Base-by-base conservation (phyloP, 1,140 invertebrate genomes). In the Lineus longissimus region DNA sequence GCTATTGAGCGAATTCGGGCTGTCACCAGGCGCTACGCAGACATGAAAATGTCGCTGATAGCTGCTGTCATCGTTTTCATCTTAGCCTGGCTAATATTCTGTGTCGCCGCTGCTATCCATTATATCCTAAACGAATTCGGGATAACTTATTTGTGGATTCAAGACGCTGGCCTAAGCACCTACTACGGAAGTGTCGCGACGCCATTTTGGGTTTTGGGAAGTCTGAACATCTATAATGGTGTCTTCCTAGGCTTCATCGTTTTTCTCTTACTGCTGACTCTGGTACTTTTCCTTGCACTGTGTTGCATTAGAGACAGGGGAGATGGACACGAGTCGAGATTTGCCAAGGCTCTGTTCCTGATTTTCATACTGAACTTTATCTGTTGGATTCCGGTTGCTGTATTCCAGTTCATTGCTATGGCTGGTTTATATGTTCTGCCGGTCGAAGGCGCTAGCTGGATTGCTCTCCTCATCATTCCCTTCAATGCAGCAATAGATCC, bases 1-100 rank as follows among this genome's bases (percentile, higher is more conserved):
- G 72, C 75, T 7, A 19, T 73, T 7, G 75, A 77, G 29, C 58
- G 75, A 19, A 63, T 69, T 25, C 45, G 76, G 4, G 59, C 59
- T 1, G 63, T 77, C 11, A 64, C 33, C 33, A 36, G 15, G 15
- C 33, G 33, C 15, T 36, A 63, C 13, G 41, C 64, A 6, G 11
- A 59, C 11, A 17, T 7, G 9, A 19, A 59, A 2, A 51, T 70
- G 17, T 61, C 47, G 25, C 29, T 59, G 2, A 70, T 29, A 19
- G 30, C n/a, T 11, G 66, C 70, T 2, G 13, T 55, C 0, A 6
- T 68, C 15, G 27, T 56, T 11, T 59, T 55, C 25, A 22, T 45
- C 9, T 15, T 59, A 1, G 36, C 55, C 23, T 76, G 73, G 75
- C 1, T 54, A n/a, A 15, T 63, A 1, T 61, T 60, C 22, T 36